Percentiles rank a stretch among this genome's conserved stretches.
Evolutionary conservation across 2,113 vertebrate species (phyloP).

Genomic region (Stictonetta naevosa): DNA sequence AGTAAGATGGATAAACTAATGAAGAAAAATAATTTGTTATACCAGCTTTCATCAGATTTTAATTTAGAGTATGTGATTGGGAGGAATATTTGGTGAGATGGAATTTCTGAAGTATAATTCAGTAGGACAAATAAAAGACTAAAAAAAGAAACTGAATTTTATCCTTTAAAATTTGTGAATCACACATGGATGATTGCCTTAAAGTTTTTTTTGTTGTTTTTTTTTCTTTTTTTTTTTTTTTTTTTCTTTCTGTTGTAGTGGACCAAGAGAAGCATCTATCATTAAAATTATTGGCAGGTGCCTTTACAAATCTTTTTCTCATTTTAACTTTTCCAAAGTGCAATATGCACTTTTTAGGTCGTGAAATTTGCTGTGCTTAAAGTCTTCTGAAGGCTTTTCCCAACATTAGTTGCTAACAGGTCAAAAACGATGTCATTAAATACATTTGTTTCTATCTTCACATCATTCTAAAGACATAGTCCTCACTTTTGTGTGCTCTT

Average conservation of each 20-base stretch:
- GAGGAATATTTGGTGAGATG: neutral
- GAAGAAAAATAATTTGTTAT: slow-evolving; percentile 22
- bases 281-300: neutral
- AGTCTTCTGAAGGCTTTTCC: neutral
- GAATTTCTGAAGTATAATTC: neutral
- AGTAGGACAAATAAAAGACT: neutral
- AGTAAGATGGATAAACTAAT: slow-evolving; percentile 36
- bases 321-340: neutral
- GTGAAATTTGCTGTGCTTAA: neutral
- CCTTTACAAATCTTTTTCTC: neutral
- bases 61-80: neutral
- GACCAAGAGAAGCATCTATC: neutral
- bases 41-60: neutral
- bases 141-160: neutral
- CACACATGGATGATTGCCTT: neutral
- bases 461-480: neutral
- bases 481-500: neutral
- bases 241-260: neutral
- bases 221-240: neutral
- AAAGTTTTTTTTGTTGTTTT: neutral
- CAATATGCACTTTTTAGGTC: neutral
- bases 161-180: neutral
- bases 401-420: neutral
- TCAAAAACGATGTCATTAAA: neutral
- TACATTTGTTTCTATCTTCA: neutral